Evolutionary conservation across 2,113 vertebrate genomes (phyloP), one percentile per base, ranked within the genome.

Genomic region (Otus sunia): DNA sequence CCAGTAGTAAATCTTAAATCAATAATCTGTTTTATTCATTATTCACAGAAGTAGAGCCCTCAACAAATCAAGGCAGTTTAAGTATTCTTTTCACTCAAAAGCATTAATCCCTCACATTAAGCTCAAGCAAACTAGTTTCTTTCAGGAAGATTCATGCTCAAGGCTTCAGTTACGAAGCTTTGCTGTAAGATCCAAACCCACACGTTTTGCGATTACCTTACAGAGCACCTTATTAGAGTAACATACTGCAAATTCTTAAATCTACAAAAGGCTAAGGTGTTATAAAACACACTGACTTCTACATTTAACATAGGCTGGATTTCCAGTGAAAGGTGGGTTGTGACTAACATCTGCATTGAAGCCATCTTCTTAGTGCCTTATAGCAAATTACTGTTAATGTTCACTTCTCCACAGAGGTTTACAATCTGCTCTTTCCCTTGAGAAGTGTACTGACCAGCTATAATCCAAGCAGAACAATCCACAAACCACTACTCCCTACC

Each of bases 391-490:
- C 10, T 32, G 22, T 37, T 81, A 34, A 62, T 66, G 68, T 22
- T 84, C 8, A 34, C 11, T 77, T 86, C 13, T 88, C 23, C 18
- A 34, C 23, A 64, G 53, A 45, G 16, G 11, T 69, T 50, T 74
- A 12, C 16, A n/a, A 6, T 13, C 34, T 41, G 14, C 21, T 45
- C 15, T 78, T 72, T 55, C 43, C 29, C 16, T 58, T 47, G 13
- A 55, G 29, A 67, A 25, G 32, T 0, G 0, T 18, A 81, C 15
- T 19, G 15, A 49, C n/a, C 0, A 0, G 22, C 37, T 63, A n/a
- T 3, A 32, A 66, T 8, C 49, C 11, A 2, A 67, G 58, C 39
- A 83, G 21, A 82, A 56, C 36, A 27, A 62, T 8, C 27, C 27
- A 68, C 58, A 64, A 64, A 34, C 19, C 22, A 32, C 30, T 60